A percentile compares a stretch with the other conserved stretches of the same genome.
These are phyloP conservation scores for Baronia brevicornis DNA, from an alignment of 2,888 invertebrate species.

Conservation along the genomic window DNA sequence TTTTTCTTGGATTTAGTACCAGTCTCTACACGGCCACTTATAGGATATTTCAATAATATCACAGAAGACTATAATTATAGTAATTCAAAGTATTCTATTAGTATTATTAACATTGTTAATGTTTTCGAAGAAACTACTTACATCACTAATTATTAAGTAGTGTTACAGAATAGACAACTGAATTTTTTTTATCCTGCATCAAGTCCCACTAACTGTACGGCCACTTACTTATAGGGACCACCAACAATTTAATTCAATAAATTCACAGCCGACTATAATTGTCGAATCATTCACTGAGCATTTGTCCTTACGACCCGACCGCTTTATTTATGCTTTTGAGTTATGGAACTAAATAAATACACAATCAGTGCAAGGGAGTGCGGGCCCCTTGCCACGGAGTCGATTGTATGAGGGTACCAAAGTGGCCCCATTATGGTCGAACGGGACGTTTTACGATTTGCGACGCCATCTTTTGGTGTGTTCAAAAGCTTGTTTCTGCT, in stretches of 20 bases:
- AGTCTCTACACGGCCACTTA: no score
- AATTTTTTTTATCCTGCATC: no score
- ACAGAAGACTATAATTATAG: no score
- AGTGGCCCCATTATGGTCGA: constrained; percentile 22
- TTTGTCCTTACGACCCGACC: constrained; percentile 29
- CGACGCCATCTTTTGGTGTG: constrained; percentile 13
- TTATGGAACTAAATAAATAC: constrained; percentile 28
- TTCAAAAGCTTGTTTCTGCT: no score
- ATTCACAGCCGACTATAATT: constrained; percentile 50
- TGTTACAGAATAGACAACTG: no score
- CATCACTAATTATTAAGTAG: no score
- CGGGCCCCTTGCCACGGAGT: constrained; percentile 25
- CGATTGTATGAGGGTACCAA: constrained; percentile 27
- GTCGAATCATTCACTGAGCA: constrained; percentile 59
- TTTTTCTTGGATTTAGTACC: no score
- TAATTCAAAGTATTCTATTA: constrained; percentile 14
- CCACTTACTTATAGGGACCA: constrained; percentile 13
- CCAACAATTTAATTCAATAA: constrained; percentile 55
- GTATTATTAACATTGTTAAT: constrained; percentile 13
- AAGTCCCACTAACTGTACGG: constrained; percentile 14
- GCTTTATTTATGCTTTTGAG: constrained; percentile 30
- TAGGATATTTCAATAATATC: no score
- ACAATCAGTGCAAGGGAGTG: constrained; percentile 36
- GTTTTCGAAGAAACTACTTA: no score
- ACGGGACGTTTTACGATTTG: constrained; percentile 1